These are phyloP conservation scores for Agrypnia vestita DNA, from an alignment of 1,140 invertebrate genomes.

Conservation along the genomic window DNA sequence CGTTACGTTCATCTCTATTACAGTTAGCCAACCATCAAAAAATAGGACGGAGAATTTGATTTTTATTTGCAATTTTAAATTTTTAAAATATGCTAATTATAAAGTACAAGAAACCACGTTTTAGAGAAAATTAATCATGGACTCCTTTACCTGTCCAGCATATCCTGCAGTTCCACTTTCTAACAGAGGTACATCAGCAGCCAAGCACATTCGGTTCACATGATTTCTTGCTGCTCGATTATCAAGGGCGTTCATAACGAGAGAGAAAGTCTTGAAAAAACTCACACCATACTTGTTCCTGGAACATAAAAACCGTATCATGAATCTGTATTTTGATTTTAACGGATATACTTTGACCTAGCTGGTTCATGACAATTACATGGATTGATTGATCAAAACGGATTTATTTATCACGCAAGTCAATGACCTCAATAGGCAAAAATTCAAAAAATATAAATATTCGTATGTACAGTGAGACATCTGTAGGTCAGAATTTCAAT, in stretches of 20 bases:
- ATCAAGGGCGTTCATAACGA: conserved; percentile 98
- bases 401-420: background rate
- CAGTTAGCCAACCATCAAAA: no score
- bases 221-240: conserved; percentile 97
- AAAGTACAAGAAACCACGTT: no score
- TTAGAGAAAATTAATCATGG: no score
- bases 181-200: conserved; percentile 93
- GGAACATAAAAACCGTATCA: conserved; percentile 64
- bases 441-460: no score
- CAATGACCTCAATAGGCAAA: conserved; percentile 3
- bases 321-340: background rate
- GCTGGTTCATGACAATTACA: no score
- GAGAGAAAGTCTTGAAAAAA: conserved; percentile 93
- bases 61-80: no score
- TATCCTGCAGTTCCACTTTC: conserved; percentile 99
- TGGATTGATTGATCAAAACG: no score
- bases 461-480: background rate
- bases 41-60: no score
- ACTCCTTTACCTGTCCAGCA: conserved; percentile 78
- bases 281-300: conserved; percentile 92
- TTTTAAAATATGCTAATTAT: no score
- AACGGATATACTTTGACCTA: no score
- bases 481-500: no score
- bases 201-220: conserved; percentile 99
- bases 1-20: no score